Percentiles rank a stretch among this genome's conserved stretches.
Conservation (phyloP, 2,888 invertebrate species). For the Torymus texanus region DNA sequence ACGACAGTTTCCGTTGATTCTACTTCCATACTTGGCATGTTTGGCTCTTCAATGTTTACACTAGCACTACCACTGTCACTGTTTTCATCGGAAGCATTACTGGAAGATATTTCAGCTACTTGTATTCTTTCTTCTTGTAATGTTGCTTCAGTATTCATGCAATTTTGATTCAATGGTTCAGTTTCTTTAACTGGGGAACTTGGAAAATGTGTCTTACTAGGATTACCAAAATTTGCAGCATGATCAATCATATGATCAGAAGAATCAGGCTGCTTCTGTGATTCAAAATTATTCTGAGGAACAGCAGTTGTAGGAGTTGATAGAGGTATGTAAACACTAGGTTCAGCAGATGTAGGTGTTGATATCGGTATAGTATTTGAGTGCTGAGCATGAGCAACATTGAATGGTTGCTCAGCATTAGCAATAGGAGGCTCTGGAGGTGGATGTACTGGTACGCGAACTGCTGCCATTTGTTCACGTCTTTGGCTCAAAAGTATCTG, state of each 20-base stretch:
- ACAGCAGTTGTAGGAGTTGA: not conserved
- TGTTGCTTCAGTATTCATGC: not conserved
- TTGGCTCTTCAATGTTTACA: not conserved
- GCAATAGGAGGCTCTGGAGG: conserved; percentile 38
- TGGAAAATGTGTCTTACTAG: not conserved
- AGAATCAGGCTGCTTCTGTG: conserved; percentile 63
- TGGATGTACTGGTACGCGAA: conserved; percentile 15
- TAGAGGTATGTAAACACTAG: conserved; percentile 1
- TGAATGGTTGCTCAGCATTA: not conserved
- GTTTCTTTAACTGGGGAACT: conserved; percentile 29
- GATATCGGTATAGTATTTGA: no score
- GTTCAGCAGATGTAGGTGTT: conserved; percentile 5
- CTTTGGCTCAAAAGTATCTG: conserved; percentile 69
- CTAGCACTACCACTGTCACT: not conserved
- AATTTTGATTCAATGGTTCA: not conserved
- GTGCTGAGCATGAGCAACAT: no score
- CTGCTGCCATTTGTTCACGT: conserved; percentile 60
- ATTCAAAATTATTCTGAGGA: conserved; percentile 42
- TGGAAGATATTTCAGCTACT: conserved; percentile 70
- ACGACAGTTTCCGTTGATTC: conserved; percentile 32
- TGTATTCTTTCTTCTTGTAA: conserved; percentile 64
- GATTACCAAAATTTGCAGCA: conserved; percentile 1
- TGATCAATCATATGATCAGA: conserved; percentile 49
- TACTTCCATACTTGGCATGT: not conserved
- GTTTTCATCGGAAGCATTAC: conserved; percentile 62